Percentiles rank a stretch among this genome's conserved stretches.
Conservation (phyloP, 2,888 invertebrate genomes). For the Ypsolopha sequella region DNA sequence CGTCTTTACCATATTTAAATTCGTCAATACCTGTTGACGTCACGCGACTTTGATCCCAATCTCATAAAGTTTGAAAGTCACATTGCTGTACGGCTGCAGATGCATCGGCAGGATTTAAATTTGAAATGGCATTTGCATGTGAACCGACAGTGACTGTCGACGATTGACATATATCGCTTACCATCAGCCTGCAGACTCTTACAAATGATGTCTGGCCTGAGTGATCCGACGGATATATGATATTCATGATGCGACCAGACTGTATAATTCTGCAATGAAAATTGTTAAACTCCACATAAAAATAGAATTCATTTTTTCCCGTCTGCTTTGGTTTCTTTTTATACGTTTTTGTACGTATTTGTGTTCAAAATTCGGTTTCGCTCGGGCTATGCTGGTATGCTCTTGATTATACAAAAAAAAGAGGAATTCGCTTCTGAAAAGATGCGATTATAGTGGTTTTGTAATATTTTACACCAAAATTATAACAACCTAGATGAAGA, state of each 20-base stretch:
- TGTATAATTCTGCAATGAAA: conserved; percentile 11
- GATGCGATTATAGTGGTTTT: too few species aligned
- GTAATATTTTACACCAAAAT: too few species aligned
- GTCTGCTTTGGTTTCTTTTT: not conserved
- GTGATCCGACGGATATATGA: conserved; percentile 8
- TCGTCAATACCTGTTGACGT: conserved; percentile 7
- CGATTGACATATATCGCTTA: conserved; percentile 39
- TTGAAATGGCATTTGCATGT: conserved; percentile 20
- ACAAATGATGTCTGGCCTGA: conserved; percentile 14
- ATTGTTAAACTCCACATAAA: not conserved
- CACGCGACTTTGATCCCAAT: not conserved
- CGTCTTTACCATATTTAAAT: conserved; percentile 24
- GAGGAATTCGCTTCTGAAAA: too few species aligned
- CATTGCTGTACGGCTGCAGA: conserved; percentile 1
- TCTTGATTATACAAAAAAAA: too few species aligned
- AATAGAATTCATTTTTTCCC: not conserved
- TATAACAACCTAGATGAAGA: too few species aligned
- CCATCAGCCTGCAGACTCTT: conserved; percentile 17
- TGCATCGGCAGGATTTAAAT: conserved; percentile 16
- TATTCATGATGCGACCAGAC: conserved; percentile 4
- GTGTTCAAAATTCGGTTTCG: too few species aligned
- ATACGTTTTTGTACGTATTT: too few species aligned
- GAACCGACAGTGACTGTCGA: conserved; percentile 14
- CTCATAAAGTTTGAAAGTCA: not conserved
- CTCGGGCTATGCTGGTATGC: too few species aligned